Evolutionary conservation across 2,797 vertebrate genomes (phyloP).

Genomic region (Carcharodon carcharias): DNA sequence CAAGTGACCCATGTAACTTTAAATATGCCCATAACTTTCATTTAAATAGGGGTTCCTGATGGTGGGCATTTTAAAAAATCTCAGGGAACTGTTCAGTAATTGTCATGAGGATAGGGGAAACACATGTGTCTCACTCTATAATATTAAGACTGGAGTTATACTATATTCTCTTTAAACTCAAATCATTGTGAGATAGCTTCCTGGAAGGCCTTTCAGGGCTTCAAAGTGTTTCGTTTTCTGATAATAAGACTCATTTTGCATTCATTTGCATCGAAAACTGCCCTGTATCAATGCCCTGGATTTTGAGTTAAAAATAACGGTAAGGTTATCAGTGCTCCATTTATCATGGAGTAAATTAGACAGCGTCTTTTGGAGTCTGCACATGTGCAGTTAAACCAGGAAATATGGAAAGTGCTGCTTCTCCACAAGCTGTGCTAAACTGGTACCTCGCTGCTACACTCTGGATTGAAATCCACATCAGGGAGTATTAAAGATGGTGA

Average conservation of each 20-base stretch:
- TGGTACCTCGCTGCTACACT: not conserved
- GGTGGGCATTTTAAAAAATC: not conserved
- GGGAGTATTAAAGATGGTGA: not conserved
- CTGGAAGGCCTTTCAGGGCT: not conserved
- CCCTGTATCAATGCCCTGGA: not conserved
- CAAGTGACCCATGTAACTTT: not conserved
- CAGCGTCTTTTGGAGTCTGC: not conserved
- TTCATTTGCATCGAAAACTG: not conserved
- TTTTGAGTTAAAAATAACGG: not conserved
- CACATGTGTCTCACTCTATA: not conserved
- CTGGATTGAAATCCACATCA: not conserved
- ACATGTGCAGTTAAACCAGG: not conserved
- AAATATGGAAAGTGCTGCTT: not conserved
- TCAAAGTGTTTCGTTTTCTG: not conserved
- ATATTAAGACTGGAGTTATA: not conserved
- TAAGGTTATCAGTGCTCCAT: not conserved
- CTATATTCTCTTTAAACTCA: not conserved
- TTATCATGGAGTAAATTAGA: not conserved
- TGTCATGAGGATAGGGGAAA: not conserved
- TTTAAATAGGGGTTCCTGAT: not conserved
- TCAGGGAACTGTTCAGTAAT: not conserved
- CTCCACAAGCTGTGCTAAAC: not conserved
- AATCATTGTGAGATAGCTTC: not conserved
- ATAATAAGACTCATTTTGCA: not conserved
- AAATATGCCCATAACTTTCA: not conserved